Percentiles rank a stretch among this genome's conserved stretches.
Evolutionary conservation across 2,888 invertebrate species (phyloP).

Genomic region (Nemoura dubitans): DNA sequence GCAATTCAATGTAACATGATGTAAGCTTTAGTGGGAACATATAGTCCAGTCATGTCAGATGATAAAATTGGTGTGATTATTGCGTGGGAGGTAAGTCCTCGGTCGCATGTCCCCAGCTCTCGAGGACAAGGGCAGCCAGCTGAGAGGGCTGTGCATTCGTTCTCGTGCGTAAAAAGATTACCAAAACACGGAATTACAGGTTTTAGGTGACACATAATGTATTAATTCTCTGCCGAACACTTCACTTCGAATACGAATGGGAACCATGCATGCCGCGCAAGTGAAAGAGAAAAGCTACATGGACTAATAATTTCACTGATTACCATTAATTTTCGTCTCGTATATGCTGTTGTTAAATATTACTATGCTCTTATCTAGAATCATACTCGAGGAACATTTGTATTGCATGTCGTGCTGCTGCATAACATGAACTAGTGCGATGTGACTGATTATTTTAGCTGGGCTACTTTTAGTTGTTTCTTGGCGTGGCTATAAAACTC

Average conservation of each 20-base stretch:
- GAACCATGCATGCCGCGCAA: background rate
- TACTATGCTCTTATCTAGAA: conserved; percentile 7
- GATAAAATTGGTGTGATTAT: background rate
- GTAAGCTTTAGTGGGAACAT: background rate
- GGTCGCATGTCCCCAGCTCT: background rate
- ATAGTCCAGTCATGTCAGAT: background rate
- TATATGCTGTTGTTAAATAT: background rate
- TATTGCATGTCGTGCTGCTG: background rate
- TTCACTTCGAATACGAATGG: background rate
- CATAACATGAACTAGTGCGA: background rate
- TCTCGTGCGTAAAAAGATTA: conserved; percentile 39
- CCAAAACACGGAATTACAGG: conserved; percentile 32
- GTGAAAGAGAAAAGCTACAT: background rate
- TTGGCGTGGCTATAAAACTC: background rate
- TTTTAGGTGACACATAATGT: conserved; percentile 33
- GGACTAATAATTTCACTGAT: conserved; percentile 22
- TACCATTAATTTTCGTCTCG: background rate
- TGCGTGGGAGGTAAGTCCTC: background rate
- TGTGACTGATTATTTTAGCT: background rate
- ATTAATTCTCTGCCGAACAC: conserved; percentile 24
- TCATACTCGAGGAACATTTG: background rate
- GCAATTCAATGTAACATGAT: background rate
- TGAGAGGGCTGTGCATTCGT: background rate
- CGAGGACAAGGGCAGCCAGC: background rate
- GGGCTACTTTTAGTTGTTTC: background rate